phyloP scores from a whole-genome alignment of 1,140 invertebrate species.

The Drosophila kanapiae region DNA sequence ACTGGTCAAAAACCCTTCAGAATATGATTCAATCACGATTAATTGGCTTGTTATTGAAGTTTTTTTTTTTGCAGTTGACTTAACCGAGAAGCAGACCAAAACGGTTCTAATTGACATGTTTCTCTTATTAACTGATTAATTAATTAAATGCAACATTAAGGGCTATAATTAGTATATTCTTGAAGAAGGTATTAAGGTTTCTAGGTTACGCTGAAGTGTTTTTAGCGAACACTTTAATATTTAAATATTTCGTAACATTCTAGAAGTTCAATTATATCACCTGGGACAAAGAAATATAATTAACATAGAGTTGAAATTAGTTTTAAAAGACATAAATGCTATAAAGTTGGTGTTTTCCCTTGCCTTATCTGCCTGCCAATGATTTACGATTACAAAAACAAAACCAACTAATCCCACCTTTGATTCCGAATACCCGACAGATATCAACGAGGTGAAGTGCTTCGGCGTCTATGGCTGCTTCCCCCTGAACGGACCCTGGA shows the following conservation, averaged over 20 bases:
- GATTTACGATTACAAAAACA: too few species aligned
- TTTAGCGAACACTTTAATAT: too few species aligned
- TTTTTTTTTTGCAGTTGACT: slow-evolving; percentile 8
- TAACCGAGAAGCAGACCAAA: slow-evolving; percentile 19
- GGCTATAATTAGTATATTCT: neutral
- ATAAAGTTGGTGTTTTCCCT: too few species aligned
- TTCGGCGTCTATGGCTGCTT: slow-evolving; percentile 94
- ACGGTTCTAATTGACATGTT: slow-evolving; percentile 18
- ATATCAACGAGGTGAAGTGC: slow-evolving; percentile 87
- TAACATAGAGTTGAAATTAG: too few species aligned
- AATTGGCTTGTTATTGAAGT: neutral
- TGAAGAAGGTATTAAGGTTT: neutral
- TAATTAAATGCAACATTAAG: neutral
- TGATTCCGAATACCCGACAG: slow-evolving; percentile 58
- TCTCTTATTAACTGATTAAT: neutral
- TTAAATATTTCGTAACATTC: too few species aligned
- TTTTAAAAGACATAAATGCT: too few species aligned
- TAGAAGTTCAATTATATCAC: too few species aligned
- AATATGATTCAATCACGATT: slow-evolving; percentile 1
- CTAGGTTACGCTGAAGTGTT: too few species aligned
- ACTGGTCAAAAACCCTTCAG: neutral
- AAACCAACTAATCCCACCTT: neutral
- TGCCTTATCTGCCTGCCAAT: too few species aligned
- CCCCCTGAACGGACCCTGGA: slow-evolving; percentile 92
- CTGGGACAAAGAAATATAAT: too few species aligned